Base-by-base conservation (phyloP, 2,888 invertebrate species). In the Cheilosia variabilis region DNA sequence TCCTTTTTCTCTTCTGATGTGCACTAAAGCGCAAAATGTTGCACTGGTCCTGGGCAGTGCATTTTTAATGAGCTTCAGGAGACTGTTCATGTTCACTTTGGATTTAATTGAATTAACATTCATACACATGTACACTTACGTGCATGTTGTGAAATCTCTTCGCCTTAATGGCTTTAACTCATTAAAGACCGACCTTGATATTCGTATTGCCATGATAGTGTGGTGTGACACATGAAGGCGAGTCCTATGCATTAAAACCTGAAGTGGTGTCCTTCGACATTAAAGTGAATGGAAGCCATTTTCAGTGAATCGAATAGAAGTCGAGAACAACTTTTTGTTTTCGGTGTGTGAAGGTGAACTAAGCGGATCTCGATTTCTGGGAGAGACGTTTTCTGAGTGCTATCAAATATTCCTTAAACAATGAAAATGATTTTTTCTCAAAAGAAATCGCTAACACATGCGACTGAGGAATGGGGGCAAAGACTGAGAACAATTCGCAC, bases 41-140 rank as follows among this genome's bases (percentile, higher is more conserved):
- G 58, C 66, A 73, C 52, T 37, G 17, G 31, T 66, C 66, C 60
- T 31, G 71, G 58, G 53, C 50, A 60, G 45, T 65, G 76, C 52
- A 60, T 66, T 82, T 69, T 69, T 60, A 55, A 60, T 53, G 52
- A 41, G 15, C 43, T 17, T 13, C 43, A 19, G 43, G 43, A 37
- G 31, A 47, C 43, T 43, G 27, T 55, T 55, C 37, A 17, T 43
- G 27, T 55, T 55, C 37, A 17, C 24, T 79, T 52, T 43, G n/a
- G 43, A 62, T 58, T 57, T 71, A 71, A 82, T 66, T 82, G 65
- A 57, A 76, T 76, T 76, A 76, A 58, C 69, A 52, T 75, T 27
- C 47, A 53, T 45, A 7, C 53, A 53, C 27, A 45, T 47, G 47
- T 47, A 47, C 9, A 2, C 22, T 10, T 22, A 17, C 60, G 22